These are phyloP conservation scores for Machimus rusticus DNA, from an alignment of 2,888 invertebrate genomes.

Conservation along the genomic window DNA sequence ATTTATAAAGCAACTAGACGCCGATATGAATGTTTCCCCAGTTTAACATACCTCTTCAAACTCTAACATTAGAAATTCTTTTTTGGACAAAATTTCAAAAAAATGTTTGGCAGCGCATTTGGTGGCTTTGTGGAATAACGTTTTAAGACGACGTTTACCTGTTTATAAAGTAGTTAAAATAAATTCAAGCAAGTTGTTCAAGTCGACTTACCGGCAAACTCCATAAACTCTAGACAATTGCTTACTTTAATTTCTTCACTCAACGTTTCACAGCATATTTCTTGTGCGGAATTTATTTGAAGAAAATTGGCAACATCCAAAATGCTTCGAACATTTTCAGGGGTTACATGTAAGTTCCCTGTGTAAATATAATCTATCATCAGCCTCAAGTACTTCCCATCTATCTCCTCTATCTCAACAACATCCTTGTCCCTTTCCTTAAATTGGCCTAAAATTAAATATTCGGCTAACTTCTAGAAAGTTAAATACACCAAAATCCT, in stretches of 20 bases:
- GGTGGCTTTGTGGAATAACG: constrained; percentile 30
- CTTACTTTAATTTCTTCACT: constrained; percentile 23
- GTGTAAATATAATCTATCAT: constrained; percentile 45
- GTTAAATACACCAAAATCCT: not conserved
- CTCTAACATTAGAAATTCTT: constrained; percentile 46
- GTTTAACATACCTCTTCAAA: constrained; percentile 45
- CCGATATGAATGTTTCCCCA: not conserved
- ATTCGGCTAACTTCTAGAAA: not conserved
- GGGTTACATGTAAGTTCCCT: constrained; percentile 39
- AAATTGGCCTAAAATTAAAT: constrained; percentile 50
- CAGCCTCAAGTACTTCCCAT: constrained; percentile 22
- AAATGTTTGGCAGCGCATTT: constrained; percentile 45
- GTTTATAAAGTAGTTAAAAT: not conserved
- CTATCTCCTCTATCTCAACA: constrained; percentile 48
- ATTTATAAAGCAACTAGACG: not conserved
- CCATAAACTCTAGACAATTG: constrained; percentile 46
- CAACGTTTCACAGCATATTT: constrained; percentile 43
- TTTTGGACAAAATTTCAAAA: constrained; percentile 39
- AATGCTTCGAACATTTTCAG: constrained; percentile 42
- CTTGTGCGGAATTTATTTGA: constrained; percentile 45
- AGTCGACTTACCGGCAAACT: constrained; percentile 39
- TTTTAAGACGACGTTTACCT: constrained; percentile 47
- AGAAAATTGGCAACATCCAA: constrained; percentile 43
- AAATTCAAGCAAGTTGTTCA: not conserved
- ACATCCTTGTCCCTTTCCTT: constrained; percentile 51